phyloP scores from a whole-genome alignment of 1,140 invertebrate genomes.

The Pogonognathellus flavescens region DNA sequence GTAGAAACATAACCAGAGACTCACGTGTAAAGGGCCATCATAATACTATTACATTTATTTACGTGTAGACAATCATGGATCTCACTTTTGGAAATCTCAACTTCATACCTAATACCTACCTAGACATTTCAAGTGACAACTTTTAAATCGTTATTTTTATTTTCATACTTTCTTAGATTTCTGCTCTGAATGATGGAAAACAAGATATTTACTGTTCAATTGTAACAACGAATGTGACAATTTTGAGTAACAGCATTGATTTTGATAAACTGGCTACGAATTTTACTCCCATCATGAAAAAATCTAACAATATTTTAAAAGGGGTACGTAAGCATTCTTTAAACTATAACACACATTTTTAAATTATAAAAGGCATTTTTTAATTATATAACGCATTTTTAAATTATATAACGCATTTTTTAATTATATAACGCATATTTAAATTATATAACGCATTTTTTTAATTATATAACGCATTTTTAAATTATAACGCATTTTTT shows the following conservation, averaged over 20 bases:
- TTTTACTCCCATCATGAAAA: conserved; percentile 34
- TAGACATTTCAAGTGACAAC: no score
- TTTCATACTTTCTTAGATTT: conserved; percentile 30
- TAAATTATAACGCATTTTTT: neutral
- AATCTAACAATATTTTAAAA: neutral
- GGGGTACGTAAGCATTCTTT: neutral
- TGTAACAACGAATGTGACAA: conserved; percentile 8
- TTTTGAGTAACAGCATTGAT: neutral
- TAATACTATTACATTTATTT: no score
- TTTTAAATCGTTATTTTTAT: no score
- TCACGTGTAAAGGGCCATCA: no score
- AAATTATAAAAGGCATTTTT: neutral
- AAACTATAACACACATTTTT: no score
- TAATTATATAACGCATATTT: neutral
- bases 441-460: neutral
- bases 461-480: neutral
- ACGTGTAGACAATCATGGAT: no score
- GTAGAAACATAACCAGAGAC: no score
- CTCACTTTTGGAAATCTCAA: no score
- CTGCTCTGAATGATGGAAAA: conserved; percentile 38
- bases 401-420: neutral
- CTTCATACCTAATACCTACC: no score
- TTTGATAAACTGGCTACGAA: conserved; percentile 18
- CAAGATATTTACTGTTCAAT: conserved; percentile 30
- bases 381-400: neutral